phyloP scores from a whole-genome alignment of 2,888 invertebrate species.

The Aporophyla nigra region DNA sequence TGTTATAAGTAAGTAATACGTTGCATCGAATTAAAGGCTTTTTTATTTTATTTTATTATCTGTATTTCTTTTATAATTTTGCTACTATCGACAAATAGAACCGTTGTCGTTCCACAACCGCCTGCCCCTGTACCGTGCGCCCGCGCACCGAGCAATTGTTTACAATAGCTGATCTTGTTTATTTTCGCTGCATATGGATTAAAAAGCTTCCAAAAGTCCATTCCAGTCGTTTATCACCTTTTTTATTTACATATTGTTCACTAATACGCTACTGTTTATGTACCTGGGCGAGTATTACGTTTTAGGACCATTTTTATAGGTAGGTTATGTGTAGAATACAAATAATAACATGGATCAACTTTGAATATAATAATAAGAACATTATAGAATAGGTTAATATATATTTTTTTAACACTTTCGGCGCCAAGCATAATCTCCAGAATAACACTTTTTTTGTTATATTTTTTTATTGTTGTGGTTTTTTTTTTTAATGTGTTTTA shows the following conservation, averaged over 20 bases:
- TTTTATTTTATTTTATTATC: too few relatives aligned
- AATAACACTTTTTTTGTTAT: too few relatives aligned
- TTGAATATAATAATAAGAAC: not conserved
- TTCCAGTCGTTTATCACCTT: slow-evolving; percentile 82
- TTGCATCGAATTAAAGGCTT: too few relatives aligned
- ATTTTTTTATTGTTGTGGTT: too few relatives aligned
- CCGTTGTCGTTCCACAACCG: slow-evolving; percentile 35
- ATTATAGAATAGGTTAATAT: too few relatives aligned
- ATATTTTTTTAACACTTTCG: too few relatives aligned
- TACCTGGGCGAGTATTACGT: slow-evolving; percentile 21
- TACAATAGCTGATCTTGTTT: slow-evolving; percentile 86
- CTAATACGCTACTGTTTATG: slow-evolving; percentile 56
- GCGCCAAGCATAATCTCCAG: too few relatives aligned
- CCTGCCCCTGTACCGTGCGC: slow-evolving; percentile 72
- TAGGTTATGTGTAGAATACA: slow-evolving; percentile 1
- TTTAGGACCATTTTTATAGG: not conserved
- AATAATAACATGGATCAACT: not conserved
- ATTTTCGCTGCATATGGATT: slow-evolving; percentile 89
- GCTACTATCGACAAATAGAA: not conserved
- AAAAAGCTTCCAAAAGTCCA: slow-evolving; percentile 88
- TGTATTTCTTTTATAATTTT: not conserved
- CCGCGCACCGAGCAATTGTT: slow-evolving; percentile 80
- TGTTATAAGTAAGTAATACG: too few relatives aligned
- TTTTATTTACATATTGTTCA: slow-evolving; percentile 77
- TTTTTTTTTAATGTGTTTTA: too few relatives aligned